Percentiles rank a stretch among this genome's conserved stretches.
These are phyloP conservation scores for Arrhamphus sclerolepis DNA, from an alignment of 2,797 vertebrate species.

Conservation along the genomic window DNA sequence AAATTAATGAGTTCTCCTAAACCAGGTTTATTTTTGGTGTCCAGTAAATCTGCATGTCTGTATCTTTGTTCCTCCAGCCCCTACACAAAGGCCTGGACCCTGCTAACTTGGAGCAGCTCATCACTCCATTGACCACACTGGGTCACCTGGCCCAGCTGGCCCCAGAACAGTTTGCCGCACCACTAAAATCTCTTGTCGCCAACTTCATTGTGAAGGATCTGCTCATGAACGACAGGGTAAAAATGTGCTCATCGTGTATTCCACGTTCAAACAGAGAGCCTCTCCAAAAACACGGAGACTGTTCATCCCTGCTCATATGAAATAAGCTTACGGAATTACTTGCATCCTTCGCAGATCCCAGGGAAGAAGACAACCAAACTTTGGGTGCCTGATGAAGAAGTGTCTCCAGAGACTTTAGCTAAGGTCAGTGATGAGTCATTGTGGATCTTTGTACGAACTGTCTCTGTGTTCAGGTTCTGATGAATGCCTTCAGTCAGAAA, in stretches of 20 bases:
- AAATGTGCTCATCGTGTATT: not conserved
- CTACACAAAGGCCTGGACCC: conserved; percentile 95
- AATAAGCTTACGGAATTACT: not conserved
- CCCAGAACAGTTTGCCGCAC: conserved; percentile 95
- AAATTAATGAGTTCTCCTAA: not conserved
- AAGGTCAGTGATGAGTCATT: conserved; percentile 82
- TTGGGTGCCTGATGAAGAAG: conserved; percentile 97
- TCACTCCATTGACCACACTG: conserved; percentile 93
- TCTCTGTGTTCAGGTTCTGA: not conserved
- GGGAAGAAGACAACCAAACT: conserved; percentile 99
- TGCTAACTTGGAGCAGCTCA: conserved; percentile 93
- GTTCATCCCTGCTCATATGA: not conserved
- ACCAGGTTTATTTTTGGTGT: not conserved
- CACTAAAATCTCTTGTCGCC: conserved; percentile 95
- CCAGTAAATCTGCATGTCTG: not conserved
- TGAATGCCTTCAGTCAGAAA: not conserved
- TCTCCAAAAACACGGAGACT: not conserved
- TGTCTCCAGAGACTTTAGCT: conserved; percentile 93
- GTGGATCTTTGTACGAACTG: no score
- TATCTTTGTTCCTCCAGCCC: conserved; percentile 79
- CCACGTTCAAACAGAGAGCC: not conserved
- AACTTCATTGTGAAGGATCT: conserved; percentile 99
- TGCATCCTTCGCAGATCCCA: conserved; percentile 80
- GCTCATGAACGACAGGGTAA: conserved; percentile 96
- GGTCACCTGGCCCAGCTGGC: conserved; percentile 96